phyloP scores from a whole-genome alignment of 2,113 vertebrate genomes.

The Cygnus atratus region DNA sequence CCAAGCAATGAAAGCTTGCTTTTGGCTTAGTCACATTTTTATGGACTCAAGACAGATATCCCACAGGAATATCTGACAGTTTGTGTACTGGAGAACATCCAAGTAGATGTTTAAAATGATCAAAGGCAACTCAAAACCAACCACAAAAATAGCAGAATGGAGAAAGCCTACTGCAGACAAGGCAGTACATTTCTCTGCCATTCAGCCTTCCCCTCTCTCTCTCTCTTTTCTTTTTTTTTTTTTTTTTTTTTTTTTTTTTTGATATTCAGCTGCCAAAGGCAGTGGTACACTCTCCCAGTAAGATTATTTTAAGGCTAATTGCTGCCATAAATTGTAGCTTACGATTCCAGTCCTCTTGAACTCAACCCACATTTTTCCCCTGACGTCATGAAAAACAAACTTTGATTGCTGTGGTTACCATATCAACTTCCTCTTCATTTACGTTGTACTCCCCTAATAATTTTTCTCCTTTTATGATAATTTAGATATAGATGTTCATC shows the following conservation, averaged over 20 bases:
- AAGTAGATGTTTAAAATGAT: background rate
- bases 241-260: too few relatives aligned
- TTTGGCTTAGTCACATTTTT: background rate
- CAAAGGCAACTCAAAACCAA: background rate
- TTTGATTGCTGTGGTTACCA: slow-evolving; percentile 29
- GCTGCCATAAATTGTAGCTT: slow-evolving; percentile 22
- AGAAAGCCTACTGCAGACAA: background rate
- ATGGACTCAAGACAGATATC: background rate
- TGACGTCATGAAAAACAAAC: slow-evolving; percentile 10
- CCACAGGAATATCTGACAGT: background rate
- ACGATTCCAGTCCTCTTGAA: background rate
- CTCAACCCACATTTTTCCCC: background rate
- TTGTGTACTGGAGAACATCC: background rate
- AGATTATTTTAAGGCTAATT: slow-evolving; percentile 22
- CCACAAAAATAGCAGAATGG: background rate
- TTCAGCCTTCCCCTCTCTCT: background rate
- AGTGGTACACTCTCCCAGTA: background rate
- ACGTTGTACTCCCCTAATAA: slow-evolving; percentile 33
- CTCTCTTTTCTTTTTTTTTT: too few relatives aligned
- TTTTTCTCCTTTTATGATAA: slow-evolving; percentile 59
- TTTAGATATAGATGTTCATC: slow-evolving; percentile 56
- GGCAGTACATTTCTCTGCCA: background rate
- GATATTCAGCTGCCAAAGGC: background rate
- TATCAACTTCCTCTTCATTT: slow-evolving; percentile 49
- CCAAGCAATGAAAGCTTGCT: background rate